A percentile compares a stretch with the other conserved stretches of the same genome.
Evolutionary conservation across 2,888 invertebrate genomes (phyloP).

Genomic region (Aleiodes testaceus): DNA sequence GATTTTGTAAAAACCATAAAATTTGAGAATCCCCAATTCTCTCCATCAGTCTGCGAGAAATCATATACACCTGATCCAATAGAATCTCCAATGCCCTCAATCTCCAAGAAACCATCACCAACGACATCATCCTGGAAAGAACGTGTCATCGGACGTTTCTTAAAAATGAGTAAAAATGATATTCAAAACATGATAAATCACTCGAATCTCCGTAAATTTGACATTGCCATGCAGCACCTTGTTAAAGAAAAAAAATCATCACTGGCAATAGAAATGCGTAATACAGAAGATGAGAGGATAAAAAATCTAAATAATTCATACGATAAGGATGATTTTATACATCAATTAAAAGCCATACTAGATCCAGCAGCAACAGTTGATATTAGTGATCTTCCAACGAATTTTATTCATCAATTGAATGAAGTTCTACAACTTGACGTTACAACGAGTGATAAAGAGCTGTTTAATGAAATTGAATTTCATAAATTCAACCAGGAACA

Average conservation of each 20-base stretch:
- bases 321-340: conserved; percentile 68
- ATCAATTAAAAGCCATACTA: conserved; percentile 74
- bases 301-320: conserved; percentile 55
- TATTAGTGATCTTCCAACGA: conserved; percentile 76
- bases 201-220: conserved; percentile 67
- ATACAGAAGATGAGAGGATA: conserved; percentile 66
- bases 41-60: neutral
- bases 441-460: conserved; percentile 44
- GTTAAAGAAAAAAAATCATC: conserved; percentile 65
- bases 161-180: conserved; percentile 70
- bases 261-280: conserved; percentile 63
- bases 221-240: conserved; percentile 69
- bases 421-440: conserved; percentile 74
- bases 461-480: conserved; percentile 26
- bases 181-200: conserved; percentile 70
- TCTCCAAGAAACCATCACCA: conserved; percentile 42
- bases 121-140: conserved; percentile 64
- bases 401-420: conserved; percentile 77
- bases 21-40: conserved; percentile 24
- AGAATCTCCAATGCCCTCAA: neutral
- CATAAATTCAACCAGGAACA: conserved; percentile 22
- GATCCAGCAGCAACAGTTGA: conserved; percentile 77
- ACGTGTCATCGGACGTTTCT: conserved; percentile 66
- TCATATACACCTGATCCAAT: neutral
- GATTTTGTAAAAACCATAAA: conserved; percentile 29